phyloP scores from a whole-genome alignment of 2,888 invertebrate genomes.

The Polyommatus icarus region DNA sequence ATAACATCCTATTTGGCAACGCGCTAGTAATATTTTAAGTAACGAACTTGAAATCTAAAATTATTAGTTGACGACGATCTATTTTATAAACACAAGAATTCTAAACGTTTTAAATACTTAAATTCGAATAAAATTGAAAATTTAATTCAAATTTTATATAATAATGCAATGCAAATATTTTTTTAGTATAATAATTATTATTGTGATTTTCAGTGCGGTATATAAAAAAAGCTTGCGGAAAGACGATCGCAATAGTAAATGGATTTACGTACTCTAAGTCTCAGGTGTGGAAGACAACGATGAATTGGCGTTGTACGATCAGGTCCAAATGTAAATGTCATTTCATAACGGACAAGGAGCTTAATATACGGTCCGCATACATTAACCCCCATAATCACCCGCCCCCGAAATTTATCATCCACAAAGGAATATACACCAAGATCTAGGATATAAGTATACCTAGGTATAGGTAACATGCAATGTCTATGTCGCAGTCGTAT shows the following conservation, averaged over 20 bases:
- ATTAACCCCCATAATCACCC: conserved; percentile 42
- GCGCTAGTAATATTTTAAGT: no score
- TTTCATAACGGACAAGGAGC: conserved; percentile 40
- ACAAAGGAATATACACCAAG: conserved; percentile 37
- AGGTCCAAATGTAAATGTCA: conserved; percentile 45
- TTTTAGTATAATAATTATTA: background rate
- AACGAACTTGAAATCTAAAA: no score
- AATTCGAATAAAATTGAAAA: no score
- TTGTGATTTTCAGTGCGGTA: conserved; percentile 38
- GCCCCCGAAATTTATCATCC: conserved; percentile 42
- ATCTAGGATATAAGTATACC: background rate
- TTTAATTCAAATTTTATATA: background rate
- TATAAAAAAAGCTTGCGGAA: conserved; percentile 38
- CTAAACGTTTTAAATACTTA: no score
- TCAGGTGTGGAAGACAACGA: background rate
- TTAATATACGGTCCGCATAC: conserved; percentile 37
- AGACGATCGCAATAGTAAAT: conserved; percentile 40
- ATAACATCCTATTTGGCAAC: no score
- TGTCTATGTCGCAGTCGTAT: background rate
- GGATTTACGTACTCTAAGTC: conserved; percentile 45
- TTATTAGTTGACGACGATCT: no score
- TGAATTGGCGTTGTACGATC: conserved; percentile 44
- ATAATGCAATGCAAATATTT: background rate
- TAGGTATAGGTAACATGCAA: background rate
- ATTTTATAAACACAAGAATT: no score